These are phyloP conservation scores for Whitmania pigra DNA, from an alignment of 1,140 invertebrate species.

Conservation along the genomic window DNA sequence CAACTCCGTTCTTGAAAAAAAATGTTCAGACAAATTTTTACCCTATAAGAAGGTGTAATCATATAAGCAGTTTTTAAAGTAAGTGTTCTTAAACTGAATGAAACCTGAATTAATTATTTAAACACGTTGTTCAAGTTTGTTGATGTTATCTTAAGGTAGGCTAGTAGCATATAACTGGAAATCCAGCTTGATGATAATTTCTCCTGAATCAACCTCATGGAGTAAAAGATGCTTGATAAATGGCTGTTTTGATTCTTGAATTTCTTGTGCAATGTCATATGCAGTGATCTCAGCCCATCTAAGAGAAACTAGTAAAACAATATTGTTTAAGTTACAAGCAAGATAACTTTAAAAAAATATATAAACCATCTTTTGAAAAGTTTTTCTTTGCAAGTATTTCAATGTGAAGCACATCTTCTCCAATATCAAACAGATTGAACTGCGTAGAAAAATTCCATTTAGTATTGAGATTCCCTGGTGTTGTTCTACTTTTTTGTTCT, in stretches of 20 bases:
- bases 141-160: no score
- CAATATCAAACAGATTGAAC: constrained; percentile 60
- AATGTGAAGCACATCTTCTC: constrained; percentile 60
- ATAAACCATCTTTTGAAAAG: constrained; percentile 61
- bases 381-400: constrained; percentile 64
- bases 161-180: constrained; percentile 52
- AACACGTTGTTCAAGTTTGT: no score
- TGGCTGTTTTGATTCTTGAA: constrained; percentile 50
- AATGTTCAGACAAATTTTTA: no score
- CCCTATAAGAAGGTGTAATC: no score
- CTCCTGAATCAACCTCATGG: constrained; percentile 59
- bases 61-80: no score
- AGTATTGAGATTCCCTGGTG: constrained; percentile 51
- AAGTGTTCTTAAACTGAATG: no score
- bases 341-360: not conserved
- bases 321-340: constrained; percentile 27
- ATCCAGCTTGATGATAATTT: constrained; percentile 60
- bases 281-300: constrained; percentile 62
- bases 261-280: constrained; percentile 54
- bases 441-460: constrained; percentile 73
- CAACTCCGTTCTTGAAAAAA: no score
- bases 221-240: constrained; percentile 56
- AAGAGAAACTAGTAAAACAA: constrained; percentile 53
- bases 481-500: constrained; percentile 57
- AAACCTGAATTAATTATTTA: no score